phyloP scores from a whole-genome alignment of 2,797 vertebrate genomes.

The Sebastes matsubarae region DNA sequence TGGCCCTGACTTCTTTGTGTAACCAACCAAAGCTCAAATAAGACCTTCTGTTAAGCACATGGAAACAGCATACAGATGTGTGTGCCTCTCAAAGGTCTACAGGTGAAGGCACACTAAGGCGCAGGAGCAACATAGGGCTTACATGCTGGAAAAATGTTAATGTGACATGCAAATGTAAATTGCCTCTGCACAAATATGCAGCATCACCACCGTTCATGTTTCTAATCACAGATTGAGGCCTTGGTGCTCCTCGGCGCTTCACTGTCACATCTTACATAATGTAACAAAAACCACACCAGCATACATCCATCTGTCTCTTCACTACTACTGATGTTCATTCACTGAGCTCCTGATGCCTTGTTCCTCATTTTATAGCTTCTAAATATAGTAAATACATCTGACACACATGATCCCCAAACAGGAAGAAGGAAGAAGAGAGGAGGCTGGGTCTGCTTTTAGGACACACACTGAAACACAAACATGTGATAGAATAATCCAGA shows the following conservation, averaged over 20 bases:
- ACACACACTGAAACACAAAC: not conserved
- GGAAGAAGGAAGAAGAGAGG: not conserved
- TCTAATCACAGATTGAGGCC: not conserved
- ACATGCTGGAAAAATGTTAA: not conserved
- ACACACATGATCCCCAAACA: constrained; percentile 1
- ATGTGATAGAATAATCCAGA: not conserved
- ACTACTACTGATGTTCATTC: not conserved
- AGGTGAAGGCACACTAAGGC: not conserved
- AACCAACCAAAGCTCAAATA: constrained; percentile 1
- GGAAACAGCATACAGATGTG: not conserved
- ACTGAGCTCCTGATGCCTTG: not conserved
- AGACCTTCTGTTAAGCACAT: not conserved
- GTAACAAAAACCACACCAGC: not conserved
- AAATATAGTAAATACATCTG: constrained; percentile 1
- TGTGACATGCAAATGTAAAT: not conserved
- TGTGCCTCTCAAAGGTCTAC: not conserved
- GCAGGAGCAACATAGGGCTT: not conserved
- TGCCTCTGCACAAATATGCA: not conserved
- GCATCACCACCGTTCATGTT: not conserved
- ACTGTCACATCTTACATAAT: constrained; percentile 29
- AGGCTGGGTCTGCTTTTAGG: not conserved
- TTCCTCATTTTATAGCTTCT: constrained; percentile 20
- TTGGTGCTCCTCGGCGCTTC: not conserved
- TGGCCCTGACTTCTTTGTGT: constrained; percentile 52
- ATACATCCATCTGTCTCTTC: not conserved